Evolutionary conservation across 2,797 vertebrate genomes (phyloP).

Genomic region (Yasuhikotakia modesta): DNA sequence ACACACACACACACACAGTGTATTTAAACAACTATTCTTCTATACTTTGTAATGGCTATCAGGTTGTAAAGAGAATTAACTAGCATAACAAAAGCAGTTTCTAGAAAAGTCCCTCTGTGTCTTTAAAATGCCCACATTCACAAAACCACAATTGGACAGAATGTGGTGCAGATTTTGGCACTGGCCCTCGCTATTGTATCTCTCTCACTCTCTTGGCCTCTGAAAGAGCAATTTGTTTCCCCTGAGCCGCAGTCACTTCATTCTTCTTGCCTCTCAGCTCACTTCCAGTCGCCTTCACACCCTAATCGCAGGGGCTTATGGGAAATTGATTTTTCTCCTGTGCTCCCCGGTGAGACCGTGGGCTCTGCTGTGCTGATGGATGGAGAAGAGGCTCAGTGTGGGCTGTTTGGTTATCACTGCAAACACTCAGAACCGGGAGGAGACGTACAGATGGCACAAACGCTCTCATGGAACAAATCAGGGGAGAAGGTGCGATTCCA

Average conservation of each 20-base stretch:
- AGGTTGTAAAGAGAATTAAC: not conserved
- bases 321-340: slow-evolving; percentile 53
- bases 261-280: slow-evolving; percentile 16
- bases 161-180: not conserved
- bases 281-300: slow-evolving; percentile 34
- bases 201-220: slow-evolving; percentile 13
- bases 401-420: slow-evolving; percentile 45
- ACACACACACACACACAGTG: no score
- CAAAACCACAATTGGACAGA: not conserved
- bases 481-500: slow-evolving; percentile 36
- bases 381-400: slow-evolving; percentile 32
- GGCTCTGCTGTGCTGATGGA: slow-evolving; percentile 39
- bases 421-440: slow-evolving; percentile 31
- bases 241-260: slow-evolving; percentile 30
- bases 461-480: slow-evolving; percentile 16
- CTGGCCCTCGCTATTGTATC: not conserved
- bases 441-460: slow-evolving; percentile 41
- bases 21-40: no score
- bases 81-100: not conserved
- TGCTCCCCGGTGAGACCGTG: slow-evolving; percentile 29
- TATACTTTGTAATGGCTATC: not conserved
- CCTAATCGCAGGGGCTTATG: slow-evolving; percentile 46
- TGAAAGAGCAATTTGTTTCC: slow-evolving; percentile 36
- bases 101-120: no score
- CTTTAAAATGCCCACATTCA: not conserved